A percentile compares a stretch with the other conserved stretches of the same genome.
phyloP scores from a whole-genome alignment of 2,888 invertebrate species.

The Strigamia transsilvanica region DNA sequence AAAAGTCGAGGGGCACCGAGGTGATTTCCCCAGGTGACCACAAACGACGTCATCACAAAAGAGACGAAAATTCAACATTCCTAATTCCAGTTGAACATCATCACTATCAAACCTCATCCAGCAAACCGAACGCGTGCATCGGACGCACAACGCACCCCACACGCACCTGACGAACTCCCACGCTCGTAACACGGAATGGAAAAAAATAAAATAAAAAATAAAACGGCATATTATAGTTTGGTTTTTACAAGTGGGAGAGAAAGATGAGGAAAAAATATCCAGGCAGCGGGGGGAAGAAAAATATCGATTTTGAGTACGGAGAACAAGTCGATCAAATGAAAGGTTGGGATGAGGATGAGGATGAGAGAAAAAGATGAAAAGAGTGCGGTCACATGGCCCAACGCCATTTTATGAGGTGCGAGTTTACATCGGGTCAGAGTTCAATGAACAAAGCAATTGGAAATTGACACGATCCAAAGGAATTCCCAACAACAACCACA shows the following conservation, averaged over 20 bases:
- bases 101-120: slow-evolving; percentile 12
- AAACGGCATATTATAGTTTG: background rate
- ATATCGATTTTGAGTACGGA: slow-evolving; percentile 37
- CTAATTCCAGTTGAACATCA: background rate
- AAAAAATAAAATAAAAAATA: background rate
- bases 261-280: slow-evolving; percentile 35
- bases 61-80: slow-evolving; percentile 45
- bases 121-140: slow-evolving; percentile 28
- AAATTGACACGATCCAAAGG: slow-evolving; percentile 35
- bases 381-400: slow-evolving; percentile 14
- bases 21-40: slow-evolving; percentile 49
- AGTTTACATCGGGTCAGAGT: slow-evolving; percentile 7
- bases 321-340: slow-evolving; percentile 48
- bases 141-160: slow-evolving; percentile 19
- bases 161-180: slow-evolving; percentile 47
- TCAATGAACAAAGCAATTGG: slow-evolving; percentile 36
- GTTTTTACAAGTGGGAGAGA: background rate
- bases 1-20: background rate
- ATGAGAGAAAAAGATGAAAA: slow-evolving; percentile 12
- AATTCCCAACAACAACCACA: slow-evolving; percentile 43
- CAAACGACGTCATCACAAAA: slow-evolving; percentile 47
- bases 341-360: slow-evolving; percentile 34
- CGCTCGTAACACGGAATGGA: slow-evolving; percentile 9
- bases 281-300: slow-evolving; percentile 9
- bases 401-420: background rate